Conservation (phyloP, 2,797 vertebrate genomes). For the Bucorvus abyssinicus region DNA sequence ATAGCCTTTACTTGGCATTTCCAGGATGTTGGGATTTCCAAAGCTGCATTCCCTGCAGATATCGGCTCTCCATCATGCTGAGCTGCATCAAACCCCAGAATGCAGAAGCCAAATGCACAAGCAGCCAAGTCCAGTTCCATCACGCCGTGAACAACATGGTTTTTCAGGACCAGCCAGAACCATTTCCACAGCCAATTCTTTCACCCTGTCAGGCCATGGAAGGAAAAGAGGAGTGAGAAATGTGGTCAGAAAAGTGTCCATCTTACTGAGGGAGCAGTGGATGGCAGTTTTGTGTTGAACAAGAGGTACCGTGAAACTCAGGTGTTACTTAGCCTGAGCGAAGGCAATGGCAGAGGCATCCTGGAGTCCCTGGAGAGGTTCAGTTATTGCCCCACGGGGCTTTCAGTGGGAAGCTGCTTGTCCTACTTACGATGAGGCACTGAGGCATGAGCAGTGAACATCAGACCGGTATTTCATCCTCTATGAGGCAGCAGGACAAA, state of each 20-base stretch:
- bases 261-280: not conserved
- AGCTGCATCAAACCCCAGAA: not conserved
- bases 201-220: rapidly evolving
- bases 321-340: rapidly evolving
- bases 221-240: not conserved
- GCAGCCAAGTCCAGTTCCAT: not conserved
- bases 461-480: not conserved
- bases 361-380: not conserved
- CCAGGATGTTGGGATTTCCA: not conserved
- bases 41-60: not conserved
- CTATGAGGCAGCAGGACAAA: not conserved
- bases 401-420: not conserved
- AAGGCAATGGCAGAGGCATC: not conserved
- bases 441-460: not conserved
- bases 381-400: not conserved
- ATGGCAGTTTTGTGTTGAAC: not conserved
- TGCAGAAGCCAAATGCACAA: not conserved
- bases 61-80: rapidly evolving
- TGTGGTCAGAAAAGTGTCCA: not conserved
- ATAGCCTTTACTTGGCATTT: not conserved
- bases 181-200: not conserved
- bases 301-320: not conserved
- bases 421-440: not conserved
- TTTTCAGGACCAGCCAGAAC: not conserved
- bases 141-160: rapidly evolving